Evolutionary conservation across 2,113 vertebrate species (phyloP).

Genomic region (Sylvilagus bachmani): DNA sequence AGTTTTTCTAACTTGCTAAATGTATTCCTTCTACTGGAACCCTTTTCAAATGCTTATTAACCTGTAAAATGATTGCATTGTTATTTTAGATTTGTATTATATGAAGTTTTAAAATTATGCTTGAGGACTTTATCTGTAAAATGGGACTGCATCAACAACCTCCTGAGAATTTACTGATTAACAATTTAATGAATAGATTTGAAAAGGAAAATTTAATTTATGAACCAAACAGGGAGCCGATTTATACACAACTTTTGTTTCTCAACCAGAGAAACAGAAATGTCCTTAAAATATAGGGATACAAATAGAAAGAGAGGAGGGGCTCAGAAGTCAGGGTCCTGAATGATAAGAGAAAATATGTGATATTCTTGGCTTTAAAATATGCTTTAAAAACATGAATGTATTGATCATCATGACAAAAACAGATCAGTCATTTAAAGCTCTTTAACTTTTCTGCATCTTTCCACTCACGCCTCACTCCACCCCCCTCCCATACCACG

Average conservation of each 20-base stretch:
- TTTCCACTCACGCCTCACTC: slow-evolving; percentile 88
- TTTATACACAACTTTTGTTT: not conserved
- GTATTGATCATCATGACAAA: slow-evolving; percentile 76
- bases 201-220: slow-evolving; percentile 49
- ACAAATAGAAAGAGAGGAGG: not conserved
- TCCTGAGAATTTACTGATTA: slow-evolving; percentile 45
- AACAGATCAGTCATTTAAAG: slow-evolving; percentile 86
- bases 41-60: slow-evolving; percentile 39
- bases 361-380: slow-evolving; percentile 47
- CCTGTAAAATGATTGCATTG: slow-evolving; percentile 35
- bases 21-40: slow-evolving; percentile 23
- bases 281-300: slow-evolving; percentile 18
- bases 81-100: slow-evolving; percentile 4
- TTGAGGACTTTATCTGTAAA: slow-evolving; percentile 55
- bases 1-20: not conserved
- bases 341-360: slow-evolving; percentile 22
- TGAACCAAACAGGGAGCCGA: not conserved
- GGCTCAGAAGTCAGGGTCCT: not conserved
- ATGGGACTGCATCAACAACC: not conserved
- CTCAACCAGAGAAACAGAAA: slow-evolving; percentile 15
- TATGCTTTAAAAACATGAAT: slow-evolving; percentile 69
- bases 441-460: slow-evolving; percentile 89
- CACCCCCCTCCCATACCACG: slow-evolving; percentile 87
- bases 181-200: slow-evolving; percentile 30
- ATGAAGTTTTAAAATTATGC: not conserved